Percentiles rank a stretch among this genome's conserved stretches.
These are phyloP conservation scores for Strigops habroptila DNA, from an alignment of 2,113 vertebrate genomes.

Conservation along the genomic window DNA sequence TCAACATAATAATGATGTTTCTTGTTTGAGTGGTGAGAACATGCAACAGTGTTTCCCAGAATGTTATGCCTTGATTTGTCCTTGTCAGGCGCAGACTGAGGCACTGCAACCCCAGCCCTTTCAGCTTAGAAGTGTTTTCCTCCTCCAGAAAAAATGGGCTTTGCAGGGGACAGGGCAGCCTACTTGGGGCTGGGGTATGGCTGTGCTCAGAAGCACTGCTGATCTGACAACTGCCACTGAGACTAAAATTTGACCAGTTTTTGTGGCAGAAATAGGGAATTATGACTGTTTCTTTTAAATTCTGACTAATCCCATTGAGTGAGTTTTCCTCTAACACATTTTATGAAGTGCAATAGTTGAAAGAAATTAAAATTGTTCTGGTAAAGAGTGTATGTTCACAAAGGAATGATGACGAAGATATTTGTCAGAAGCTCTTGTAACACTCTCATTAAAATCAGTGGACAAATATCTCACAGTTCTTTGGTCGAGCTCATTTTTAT, in stretches of 20 bases:
- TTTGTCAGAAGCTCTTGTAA: background rate
- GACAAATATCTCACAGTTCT: background rate
- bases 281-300: background rate
- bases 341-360: background rate
- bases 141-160: background rate
- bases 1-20: background rate
- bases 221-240: background rate
- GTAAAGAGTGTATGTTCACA: background rate
- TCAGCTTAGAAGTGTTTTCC: background rate
- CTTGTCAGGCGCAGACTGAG: background rate
- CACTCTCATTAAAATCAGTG: background rate
- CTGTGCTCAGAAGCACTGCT: background rate
- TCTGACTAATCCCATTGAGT: background rate
- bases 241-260: background rate
- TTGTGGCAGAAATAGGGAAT: background rate
- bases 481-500: background rate
- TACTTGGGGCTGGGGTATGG: background rate
- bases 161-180: rapidly evolving
- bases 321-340: background rate
- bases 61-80: background rate
- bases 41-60: background rate
- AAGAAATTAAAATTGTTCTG: background rate
- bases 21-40: background rate
- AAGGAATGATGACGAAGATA: background rate
- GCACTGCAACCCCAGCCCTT: background rate